Evolutionary conservation across 2,888 invertebrate genomes (phyloP).

Genomic region (Disparrhopalites patrizii): DNA sequence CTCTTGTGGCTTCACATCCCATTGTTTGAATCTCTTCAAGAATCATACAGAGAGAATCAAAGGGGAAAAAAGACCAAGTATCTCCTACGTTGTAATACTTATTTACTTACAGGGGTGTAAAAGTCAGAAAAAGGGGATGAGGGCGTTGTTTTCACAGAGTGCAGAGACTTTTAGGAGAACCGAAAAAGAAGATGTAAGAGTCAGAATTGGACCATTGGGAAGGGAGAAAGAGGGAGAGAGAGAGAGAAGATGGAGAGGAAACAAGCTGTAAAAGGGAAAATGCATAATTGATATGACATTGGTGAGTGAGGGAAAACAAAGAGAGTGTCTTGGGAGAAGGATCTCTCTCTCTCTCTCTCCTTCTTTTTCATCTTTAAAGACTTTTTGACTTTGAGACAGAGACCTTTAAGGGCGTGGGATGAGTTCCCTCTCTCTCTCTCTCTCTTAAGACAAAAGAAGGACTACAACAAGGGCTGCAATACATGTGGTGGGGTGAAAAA

Average conservation of each 20-base stretch:
- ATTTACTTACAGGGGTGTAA: no score
- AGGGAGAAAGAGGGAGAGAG: not conserved
- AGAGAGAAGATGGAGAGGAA: not conserved
- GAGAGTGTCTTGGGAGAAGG: constrained; percentile 20
- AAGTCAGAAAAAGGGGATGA: no score
- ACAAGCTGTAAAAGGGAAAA: constrained; percentile 26
- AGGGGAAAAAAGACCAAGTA: no score
- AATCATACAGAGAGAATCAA: no score
- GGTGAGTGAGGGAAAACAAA: constrained; percentile 32
- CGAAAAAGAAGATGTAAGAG: not conserved
- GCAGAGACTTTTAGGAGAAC: no score
- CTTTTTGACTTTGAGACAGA: constrained; percentile 20
- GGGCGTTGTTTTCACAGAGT: no score
- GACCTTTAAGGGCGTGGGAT: constrained; percentile 36
- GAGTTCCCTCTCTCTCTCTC: no score
- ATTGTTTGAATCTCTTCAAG: no score
- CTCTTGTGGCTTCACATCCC: no score
- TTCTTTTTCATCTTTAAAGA: no score
- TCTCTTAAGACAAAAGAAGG: constrained; percentile 25
- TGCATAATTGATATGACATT: constrained; percentile 30
- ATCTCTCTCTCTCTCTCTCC: constrained; percentile 21
- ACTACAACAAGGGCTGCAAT: constrained; percentile 16
- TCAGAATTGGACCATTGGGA: not conserved
- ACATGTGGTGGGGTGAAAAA: constrained; percentile 24
- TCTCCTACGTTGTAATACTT: no score